A percentile compares a stretch with the other conserved stretches of the same genome.
Evolutionary conservation across 2,113 vertebrate species (phyloP).

Genomic region (Micromys minutus): DNA sequence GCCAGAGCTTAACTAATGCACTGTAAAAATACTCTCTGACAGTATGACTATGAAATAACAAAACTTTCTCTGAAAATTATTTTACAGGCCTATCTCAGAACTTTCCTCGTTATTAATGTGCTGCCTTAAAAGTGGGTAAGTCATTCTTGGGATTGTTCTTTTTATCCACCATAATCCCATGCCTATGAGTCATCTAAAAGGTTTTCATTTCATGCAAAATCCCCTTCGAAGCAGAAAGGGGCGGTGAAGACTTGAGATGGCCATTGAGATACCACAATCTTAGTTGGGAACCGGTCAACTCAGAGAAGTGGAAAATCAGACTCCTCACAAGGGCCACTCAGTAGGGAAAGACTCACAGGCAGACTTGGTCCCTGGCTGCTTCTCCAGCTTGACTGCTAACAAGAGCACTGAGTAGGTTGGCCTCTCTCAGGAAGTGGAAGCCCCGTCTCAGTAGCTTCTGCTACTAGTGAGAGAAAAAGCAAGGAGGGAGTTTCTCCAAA

Average conservation of each 20-base stretch:
- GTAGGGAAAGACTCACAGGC: background rate
- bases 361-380: background rate
- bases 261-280: background rate
- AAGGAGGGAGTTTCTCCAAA: background rate
- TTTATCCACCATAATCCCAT: background rate
- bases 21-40: background rate
- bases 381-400: background rate
- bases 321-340: background rate
- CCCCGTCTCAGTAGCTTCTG: background rate
- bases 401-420: background rate
- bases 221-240: conserved; percentile 46
- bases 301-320: conserved; percentile 36
- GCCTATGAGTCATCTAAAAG: background rate
- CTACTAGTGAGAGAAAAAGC: background rate
- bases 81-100: background rate
- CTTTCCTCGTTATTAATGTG: background rate
- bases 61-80: background rate
- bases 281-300: background rate
- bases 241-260: background rate
- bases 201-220: background rate
- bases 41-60: background rate
- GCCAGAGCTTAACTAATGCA: background rate
- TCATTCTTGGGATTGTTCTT: background rate
- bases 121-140: background rate
- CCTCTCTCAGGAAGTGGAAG: background rate